phyloP scores from a whole-genome alignment of 2,888 invertebrate genomes.

The Sesia apiformis region DNA sequence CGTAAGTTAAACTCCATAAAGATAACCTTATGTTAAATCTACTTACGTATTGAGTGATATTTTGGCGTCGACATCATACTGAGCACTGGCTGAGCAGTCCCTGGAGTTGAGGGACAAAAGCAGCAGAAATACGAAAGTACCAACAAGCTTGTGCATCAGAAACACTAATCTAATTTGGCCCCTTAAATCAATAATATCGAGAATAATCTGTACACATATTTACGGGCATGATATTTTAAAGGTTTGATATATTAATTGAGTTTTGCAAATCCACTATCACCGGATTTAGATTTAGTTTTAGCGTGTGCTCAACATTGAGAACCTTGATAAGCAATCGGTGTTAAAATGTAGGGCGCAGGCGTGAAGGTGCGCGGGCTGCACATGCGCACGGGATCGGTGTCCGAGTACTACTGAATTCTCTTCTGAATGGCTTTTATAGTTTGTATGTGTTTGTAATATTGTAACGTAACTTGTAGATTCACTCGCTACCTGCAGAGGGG shows the following conservation, averaged over 20 bases:
- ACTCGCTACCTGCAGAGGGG: conserved; percentile 30
- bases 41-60: conserved; percentile 66
- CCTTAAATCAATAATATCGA: conserved; percentile 4
- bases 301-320: conserved; percentile 23
- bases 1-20: no score
- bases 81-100: conserved; percentile 57
- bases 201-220: background rate
- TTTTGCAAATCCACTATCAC: background rate
- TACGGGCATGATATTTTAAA: background rate
- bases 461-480: conserved; percentile 25
- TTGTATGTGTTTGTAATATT: conserved; percentile 11
- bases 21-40: no score
- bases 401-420: background rate
- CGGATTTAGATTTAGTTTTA: background rate
- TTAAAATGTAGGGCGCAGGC: conserved; percentile 33
- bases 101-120: conserved; percentile 55
- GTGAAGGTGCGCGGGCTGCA: conserved; percentile 25
- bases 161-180: conserved; percentile 36
- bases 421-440: conserved; percentile 8
- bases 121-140: conserved; percentile 42
- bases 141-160: conserved; percentile 64
- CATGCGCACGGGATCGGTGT: conserved; percentile 39
- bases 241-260: background rate
- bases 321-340: conserved; percentile 13
- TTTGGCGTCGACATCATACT: conserved; percentile 48